Percentiles rank a stretch among this genome's conserved stretches.
These are phyloP conservation scores for Remorina albescens DNA, from an alignment of 2,797 vertebrate genomes.

Conservation along the genomic window DNA sequence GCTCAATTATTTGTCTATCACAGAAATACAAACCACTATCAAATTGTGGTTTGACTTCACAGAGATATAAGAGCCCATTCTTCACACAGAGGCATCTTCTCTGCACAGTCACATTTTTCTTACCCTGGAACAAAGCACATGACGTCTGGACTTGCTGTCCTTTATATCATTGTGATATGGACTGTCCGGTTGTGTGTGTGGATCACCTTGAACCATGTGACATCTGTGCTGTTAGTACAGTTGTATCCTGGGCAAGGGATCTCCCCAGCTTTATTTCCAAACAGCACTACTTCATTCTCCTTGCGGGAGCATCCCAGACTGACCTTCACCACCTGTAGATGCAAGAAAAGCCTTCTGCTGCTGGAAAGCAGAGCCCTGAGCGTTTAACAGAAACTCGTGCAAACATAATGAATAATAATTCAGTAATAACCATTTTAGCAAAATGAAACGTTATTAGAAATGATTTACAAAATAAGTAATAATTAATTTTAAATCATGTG, in stretches of 20 bases:
- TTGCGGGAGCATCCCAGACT: conserved; percentile 42
- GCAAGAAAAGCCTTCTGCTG: conserved; percentile 38
- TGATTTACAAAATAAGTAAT: no score
- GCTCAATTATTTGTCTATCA: conserved; percentile 57
- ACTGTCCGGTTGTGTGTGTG: not conserved
- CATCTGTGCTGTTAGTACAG: conserved; percentile 47
- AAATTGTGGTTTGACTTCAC: rapidly evolving
- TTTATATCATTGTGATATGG: not conserved
- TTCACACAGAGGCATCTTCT: rapidly evolving
- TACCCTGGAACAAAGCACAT: conserved; percentile 49
- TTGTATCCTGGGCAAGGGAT: conserved; percentile 64
- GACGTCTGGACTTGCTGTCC: not conserved
- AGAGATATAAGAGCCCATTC: conserved; percentile 30
- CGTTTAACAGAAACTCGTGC: conserved; percentile 9
- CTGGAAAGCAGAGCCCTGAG: conserved; percentile 36
- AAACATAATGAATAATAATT: no score
- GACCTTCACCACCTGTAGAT: conserved; percentile 66
- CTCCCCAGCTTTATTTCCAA: rapidly evolving
- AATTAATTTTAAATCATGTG: no score
- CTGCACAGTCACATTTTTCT: not conserved
- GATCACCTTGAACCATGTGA: conserved; percentile 79
- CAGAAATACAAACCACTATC: conserved; percentile 70
- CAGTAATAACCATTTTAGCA: no score
- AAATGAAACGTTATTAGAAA: no score
- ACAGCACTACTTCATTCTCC: conserved; percentile 30